Conservation (phyloP, 2,797 vertebrate species). For the Esox lucius region DNA sequence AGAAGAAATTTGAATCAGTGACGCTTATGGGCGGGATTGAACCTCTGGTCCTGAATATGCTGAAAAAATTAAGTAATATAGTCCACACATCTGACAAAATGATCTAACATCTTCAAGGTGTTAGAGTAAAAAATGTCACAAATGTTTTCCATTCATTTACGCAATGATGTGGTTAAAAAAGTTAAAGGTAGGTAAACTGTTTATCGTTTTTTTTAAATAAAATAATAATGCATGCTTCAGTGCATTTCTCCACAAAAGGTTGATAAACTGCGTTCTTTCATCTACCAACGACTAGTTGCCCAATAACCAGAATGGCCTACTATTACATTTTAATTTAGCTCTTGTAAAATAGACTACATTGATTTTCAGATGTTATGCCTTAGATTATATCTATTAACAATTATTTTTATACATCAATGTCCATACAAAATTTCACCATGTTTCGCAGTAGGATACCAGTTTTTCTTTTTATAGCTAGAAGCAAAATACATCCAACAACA, state of each 20-base stretch:
- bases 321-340: not conserved
- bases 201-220: too few species aligned
- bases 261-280: too few species aligned
- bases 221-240: too few species aligned
- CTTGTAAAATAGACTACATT: not conserved
- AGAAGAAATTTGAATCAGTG: constrained; percentile 67
- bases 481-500: not conserved
- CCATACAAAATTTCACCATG: too few species aligned
- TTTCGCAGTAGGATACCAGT: not conserved
- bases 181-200: too few species aligned
- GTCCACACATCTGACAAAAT: constrained; percentile 23
- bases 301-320: not conserved
- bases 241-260: too few species aligned
- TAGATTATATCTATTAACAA: too few species aligned
- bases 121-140: constrained; percentile 33
- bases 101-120: constrained; percentile 30
- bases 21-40: constrained; percentile 71
- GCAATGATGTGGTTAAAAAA: too few species aligned
- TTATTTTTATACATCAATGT: too few species aligned
- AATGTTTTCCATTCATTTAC: not conserved
- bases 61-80: constrained; percentile 24
- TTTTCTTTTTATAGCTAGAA: not conserved
- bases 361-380: not conserved
- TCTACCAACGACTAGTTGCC: not conserved
- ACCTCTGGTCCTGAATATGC: constrained; percentile 32